Percentiles rank a stretch among this genome's conserved stretches.
Evolutionary conservation across 2,113 vertebrate genomes (phyloP).

Genomic region (Orycteropus afer): DNA sequence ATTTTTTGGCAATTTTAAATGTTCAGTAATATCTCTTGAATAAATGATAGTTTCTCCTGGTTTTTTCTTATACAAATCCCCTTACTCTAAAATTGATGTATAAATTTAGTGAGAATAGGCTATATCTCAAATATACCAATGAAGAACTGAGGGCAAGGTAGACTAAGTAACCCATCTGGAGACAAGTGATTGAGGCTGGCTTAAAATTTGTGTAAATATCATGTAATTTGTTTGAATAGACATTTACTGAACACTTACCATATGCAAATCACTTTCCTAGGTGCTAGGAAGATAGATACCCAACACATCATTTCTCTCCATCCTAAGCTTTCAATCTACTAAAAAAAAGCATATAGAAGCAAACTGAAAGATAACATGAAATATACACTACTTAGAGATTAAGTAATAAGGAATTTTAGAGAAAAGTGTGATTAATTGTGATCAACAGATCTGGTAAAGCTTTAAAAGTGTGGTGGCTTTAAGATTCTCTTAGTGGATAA

Average conservation of each 20-base stretch:
- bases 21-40: neutral
- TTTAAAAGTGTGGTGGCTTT: neutral
- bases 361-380: neutral
- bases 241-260: too few species aligned
- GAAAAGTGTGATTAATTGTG: neutral
- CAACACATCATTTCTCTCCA: neutral
- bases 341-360: neutral
- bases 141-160: neutral
- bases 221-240: neutral
- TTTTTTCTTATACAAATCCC: neutral
- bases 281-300: neutral
- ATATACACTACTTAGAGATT: neutral
- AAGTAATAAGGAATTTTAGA: neutral
- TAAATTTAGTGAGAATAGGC: neutral
- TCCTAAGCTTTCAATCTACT: neutral
- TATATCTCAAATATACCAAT: neutral
- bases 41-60: neutral
- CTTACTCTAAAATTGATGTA: neutral
- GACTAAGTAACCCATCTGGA: neutral
- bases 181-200: neutral
- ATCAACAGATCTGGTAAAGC: neutral
- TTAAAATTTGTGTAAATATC: neutral
- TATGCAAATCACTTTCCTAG: neutral
- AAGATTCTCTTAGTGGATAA: neutral
- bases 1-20: neutral